These are phyloP conservation scores for Poeciliopsis turrubarensis DNA, from an alignment of 2,113 vertebrate species.

Conservation along the genomic window DNA sequence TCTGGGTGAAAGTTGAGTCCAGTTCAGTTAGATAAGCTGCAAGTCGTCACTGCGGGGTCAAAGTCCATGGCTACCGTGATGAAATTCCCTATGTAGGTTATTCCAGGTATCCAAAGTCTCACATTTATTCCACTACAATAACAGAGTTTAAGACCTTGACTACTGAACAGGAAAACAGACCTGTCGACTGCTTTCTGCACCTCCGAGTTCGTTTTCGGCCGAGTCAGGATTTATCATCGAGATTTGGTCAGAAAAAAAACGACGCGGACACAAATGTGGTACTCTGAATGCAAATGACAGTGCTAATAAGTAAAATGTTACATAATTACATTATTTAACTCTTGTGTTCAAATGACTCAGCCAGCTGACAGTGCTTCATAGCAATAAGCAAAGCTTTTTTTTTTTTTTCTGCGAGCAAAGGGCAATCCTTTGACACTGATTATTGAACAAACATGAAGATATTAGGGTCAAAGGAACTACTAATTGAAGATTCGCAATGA, in stretches of 20 bases:
- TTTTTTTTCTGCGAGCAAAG: constrained; percentile 16
- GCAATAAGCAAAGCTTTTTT: not conserved
- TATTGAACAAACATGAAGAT: not conserved
- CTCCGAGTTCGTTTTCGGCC: not conserved
- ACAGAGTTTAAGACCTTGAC: constrained; percentile 33
- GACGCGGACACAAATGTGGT: not conserved
- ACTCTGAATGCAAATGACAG: not conserved
- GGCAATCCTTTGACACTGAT: not conserved
- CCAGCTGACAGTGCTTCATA: not conserved
- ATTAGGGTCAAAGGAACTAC: not conserved
- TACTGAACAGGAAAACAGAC: constrained; percentile 7
- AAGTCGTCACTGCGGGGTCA: constrained; percentile 53
- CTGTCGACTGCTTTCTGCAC: constrained; percentile 2
- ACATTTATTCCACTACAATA: constrained; percentile 56
- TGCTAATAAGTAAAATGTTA: not conserved
- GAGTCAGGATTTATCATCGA: not conserved
- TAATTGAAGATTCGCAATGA: not conserved
- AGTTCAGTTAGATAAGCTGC: constrained; percentile 53
- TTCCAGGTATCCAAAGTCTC: constrained; percentile 64
- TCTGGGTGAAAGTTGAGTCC: constrained; percentile 74
- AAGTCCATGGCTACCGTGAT: constrained; percentile 65
- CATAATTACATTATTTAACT: not conserved
- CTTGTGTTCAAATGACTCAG: not conserved
- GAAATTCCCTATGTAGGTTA: constrained; percentile 59
- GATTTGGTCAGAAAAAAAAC: not conserved